Percentiles rank a stretch among this genome's conserved stretches.
Conservation (phyloP, 2,888 invertebrate genomes). For the Xestoiulus laeticollis region DNA sequence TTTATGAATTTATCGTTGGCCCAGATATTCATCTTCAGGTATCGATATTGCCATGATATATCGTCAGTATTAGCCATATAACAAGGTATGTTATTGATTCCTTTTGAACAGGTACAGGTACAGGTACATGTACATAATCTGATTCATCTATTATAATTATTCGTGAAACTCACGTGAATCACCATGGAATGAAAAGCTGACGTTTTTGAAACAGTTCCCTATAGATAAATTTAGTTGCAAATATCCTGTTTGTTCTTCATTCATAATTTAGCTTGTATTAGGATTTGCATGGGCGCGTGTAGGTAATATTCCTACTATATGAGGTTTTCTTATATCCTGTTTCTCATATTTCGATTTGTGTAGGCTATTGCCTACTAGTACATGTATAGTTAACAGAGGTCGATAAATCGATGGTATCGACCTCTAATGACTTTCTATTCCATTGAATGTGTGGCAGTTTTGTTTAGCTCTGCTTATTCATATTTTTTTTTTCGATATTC, state of each 20-base stretch:
- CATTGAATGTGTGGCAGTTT: no score
- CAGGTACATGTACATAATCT: no score
- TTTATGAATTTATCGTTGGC: background rate
- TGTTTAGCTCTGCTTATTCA: no score
- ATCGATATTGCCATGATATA: background rate
- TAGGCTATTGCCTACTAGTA: background rate
- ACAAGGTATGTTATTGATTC: background rate
- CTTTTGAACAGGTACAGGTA: no score
- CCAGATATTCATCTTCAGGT: no score
- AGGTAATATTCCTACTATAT: background rate
- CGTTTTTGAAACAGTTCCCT: background rate
- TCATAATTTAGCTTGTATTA: background rate
- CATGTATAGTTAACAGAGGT: background rate
- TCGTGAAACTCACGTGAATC: background rate
- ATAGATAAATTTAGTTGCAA: background rate
- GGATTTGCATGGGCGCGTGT: background rate
- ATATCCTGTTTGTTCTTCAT: background rate
- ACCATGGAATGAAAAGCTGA: background rate
- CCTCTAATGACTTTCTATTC: background rate
- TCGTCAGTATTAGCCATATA: background rate
- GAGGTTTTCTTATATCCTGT: background rate
- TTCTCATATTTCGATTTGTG: background rate
- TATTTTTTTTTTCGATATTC: no score
- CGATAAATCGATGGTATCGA: background rate
- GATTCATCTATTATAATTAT: background rate